A percentile compares a stretch with the other conserved stretches of the same genome.
Conservation (phyloP, 2,888 invertebrate species). For the Himalopsyche anomala region DNA sequence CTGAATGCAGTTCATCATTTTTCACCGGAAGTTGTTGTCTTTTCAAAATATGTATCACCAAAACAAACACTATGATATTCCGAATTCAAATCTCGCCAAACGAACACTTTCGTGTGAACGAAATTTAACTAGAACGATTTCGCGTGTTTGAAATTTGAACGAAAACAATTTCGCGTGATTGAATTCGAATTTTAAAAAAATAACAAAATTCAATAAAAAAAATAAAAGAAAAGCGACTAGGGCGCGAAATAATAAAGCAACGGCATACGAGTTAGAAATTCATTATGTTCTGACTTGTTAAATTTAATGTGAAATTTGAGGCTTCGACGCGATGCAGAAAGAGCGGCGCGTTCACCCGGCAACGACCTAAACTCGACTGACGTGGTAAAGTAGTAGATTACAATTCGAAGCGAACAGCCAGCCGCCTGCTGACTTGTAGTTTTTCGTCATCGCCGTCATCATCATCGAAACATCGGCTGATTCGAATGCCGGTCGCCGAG, state of each 20-base stretch:
- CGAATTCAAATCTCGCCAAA: too few relatives aligned
- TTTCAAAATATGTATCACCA: neutral
- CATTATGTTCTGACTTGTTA: neutral
- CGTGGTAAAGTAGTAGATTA: neutral
- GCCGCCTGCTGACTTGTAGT: constrained; percentile 9
- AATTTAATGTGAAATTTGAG: neutral
- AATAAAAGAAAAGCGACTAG: too few relatives aligned
- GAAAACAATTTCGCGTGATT: too few relatives aligned
- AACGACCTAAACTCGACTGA: constrained; percentile 18
- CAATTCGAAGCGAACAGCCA: neutral
- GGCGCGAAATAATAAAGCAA: neutral
- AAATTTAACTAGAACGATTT: too few relatives aligned
- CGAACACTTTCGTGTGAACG: too few relatives aligned
- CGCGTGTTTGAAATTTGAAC: too few relatives aligned
- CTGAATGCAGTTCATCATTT: constrained; percentile 55
- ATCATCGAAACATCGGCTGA: neutral
- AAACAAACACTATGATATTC: neutral
- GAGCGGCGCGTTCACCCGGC: neutral
- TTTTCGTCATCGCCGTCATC: constrained; percentile 11
- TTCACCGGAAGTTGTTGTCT: neutral
- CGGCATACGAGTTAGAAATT: neutral
- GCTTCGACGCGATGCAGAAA: neutral
- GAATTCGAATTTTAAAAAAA: too few relatives aligned
- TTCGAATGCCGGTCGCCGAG: neutral
- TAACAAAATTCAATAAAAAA: too few relatives aligned